Evolutionary conservation across 2,113 vertebrate genomes (phyloP).

Genomic region (Peromyscus polionotus): DNA sequence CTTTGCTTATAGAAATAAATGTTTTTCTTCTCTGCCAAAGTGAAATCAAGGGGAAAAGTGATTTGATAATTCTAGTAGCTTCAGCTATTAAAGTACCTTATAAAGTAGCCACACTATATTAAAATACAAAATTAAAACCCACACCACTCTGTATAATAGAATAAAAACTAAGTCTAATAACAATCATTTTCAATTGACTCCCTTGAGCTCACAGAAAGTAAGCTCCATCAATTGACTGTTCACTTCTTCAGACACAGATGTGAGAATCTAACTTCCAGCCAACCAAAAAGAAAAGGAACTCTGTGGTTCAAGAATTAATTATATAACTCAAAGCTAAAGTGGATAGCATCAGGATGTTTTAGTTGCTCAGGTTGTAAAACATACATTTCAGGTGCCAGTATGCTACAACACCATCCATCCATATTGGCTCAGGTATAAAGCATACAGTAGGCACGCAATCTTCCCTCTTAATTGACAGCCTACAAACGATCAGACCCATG

Average conservation of each 20-base stretch:
- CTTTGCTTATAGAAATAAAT: conserved; percentile 50
- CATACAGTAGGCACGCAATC: background rate
- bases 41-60: conserved; percentile 58
- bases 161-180: background rate
- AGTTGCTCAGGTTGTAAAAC: conserved; percentile 66
- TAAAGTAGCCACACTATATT: conserved; percentile 56
- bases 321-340: conserved; percentile 75
- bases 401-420: conserved; percentile 1
- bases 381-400: conserved; percentile 65
- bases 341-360: conserved; percentile 73
- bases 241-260: conserved; percentile 66
- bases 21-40: conserved; percentile 54
- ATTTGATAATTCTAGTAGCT: conserved; percentile 55
- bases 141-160: conserved; percentile 27
- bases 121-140: conserved; percentile 67
- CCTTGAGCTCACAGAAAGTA: conserved; percentile 58
- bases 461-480: conserved; percentile 20
- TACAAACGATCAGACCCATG: background rate
- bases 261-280: conserved; percentile 59
- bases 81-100: conserved; percentile 52
- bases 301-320: conserved; percentile 78
- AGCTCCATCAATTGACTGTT: conserved; percentile 67
- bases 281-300: conserved; percentile 66
- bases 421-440: conserved; percentile 19
- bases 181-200: conserved; percentile 64